phyloP scores from a whole-genome alignment of 2,888 invertebrate genomes.

The Acholoe squamosa region DNA sequence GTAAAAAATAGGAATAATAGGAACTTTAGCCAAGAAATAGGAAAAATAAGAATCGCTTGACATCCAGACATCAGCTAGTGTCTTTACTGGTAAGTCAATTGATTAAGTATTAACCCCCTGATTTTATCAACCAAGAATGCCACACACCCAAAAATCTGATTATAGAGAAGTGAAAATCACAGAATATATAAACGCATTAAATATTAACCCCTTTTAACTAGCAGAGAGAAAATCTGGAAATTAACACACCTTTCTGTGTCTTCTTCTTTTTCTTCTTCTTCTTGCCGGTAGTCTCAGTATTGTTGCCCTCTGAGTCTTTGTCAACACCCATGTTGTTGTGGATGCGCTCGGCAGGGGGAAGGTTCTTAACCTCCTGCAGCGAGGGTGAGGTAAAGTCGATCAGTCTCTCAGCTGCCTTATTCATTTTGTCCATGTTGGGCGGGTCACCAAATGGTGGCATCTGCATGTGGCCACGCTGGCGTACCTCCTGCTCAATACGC shows the following conservation, averaged over 20 bases:
- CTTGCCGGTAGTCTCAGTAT: constrained; percentile 44
- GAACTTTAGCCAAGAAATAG: too few species aligned
- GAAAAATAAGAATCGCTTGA: too few species aligned
- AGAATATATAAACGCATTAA: too few species aligned
- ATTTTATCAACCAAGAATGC: too few species aligned
- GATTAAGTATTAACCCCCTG: too few species aligned
- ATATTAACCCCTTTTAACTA: too few species aligned
- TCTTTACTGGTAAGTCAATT: too few species aligned
- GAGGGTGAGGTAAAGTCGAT: constrained; percentile 21
- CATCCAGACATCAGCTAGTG: too few species aligned
- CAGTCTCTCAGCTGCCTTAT: background rate
- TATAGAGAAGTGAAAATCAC: too few species aligned
- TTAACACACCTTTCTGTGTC: constrained; percentile 31
- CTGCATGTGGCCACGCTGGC: background rate
- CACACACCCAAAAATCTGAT: too few species aligned
- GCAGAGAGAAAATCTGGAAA: background rate
- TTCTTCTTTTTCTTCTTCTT: constrained; percentile 64
- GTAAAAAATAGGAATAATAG: too few species aligned
- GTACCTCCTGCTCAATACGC: constrained; percentile 42
- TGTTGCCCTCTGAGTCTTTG: constrained; percentile 36
- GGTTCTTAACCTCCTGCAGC: background rate
- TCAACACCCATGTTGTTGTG: background rate
- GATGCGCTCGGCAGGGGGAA: constrained; percentile 47
- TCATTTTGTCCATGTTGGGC: constrained; percentile 22
- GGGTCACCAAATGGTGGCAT: constrained; percentile 39